Evolutionary conservation across 2,888 invertebrate species (phyloP).

Genomic region (Polyommatus iphigenia): DNA sequence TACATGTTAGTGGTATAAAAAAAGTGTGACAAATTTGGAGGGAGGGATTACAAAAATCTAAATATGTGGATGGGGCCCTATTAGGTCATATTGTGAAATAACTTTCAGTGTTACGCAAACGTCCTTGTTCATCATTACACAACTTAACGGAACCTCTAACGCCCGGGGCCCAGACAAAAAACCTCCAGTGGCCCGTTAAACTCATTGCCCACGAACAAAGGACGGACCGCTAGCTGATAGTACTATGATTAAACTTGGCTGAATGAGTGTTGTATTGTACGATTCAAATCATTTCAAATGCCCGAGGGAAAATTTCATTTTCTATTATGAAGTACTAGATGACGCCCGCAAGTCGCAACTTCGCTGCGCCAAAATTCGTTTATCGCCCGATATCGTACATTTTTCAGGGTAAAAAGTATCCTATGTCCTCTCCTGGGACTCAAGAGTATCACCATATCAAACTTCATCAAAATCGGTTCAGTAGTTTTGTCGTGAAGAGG

Average conservation of each 20-base stretch:
- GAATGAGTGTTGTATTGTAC: constrained; percentile 24
- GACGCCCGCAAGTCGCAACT: too few species aligned
- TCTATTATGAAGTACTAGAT: not conserved
- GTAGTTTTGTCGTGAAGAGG: too few species aligned
- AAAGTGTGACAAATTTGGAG: too few species aligned
- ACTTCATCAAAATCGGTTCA: too few species aligned
- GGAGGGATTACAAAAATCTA: too few species aligned
- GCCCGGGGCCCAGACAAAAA: constrained; percentile 9
- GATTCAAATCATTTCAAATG: constrained; percentile 20
- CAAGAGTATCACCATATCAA: too few species aligned
- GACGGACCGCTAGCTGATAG: constrained; percentile 18
- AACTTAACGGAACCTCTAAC: constrained; percentile 25
- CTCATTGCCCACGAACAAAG: constrained; percentile 26
- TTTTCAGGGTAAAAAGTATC: too few species aligned
- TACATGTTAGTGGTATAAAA: too few species aligned
- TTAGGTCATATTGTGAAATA: not conserved
- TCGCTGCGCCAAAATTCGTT: too few species aligned
- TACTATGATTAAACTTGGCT: constrained; percentile 22
- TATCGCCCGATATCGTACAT: too few species aligned
- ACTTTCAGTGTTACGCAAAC: constrained; percentile 25
- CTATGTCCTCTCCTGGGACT: too few species aligned
- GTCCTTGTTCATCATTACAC: constrained; percentile 28
- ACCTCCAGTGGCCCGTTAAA: constrained; percentile 28
- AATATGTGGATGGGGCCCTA: too few species aligned
- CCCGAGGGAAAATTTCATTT: constrained; percentile 25